Conservation (phyloP, 2,113 vertebrate species). For the Ameiurus melas region DNA sequence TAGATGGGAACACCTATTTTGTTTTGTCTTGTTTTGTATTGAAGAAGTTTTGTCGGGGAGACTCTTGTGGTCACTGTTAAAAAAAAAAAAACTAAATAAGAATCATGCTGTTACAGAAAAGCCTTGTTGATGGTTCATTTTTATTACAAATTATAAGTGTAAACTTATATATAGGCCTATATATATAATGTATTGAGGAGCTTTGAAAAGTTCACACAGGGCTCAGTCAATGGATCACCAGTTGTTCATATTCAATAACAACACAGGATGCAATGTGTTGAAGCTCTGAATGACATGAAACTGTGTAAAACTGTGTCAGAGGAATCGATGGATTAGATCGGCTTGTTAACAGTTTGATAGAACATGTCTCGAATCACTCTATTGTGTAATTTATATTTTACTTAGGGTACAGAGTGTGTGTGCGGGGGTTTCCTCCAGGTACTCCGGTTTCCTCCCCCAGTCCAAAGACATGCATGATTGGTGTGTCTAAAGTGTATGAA, state of each 20-base stretch:
- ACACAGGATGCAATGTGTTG: not conserved
- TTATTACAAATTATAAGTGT: not conserved
- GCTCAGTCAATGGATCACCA: not conserved
- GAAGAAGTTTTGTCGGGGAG: not conserved
- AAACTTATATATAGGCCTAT: no score
- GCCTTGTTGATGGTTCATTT: not conserved
- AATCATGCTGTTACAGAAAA: no score
- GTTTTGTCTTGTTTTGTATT: not conserved
- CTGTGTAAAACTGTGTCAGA: not conserved
- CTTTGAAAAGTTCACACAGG: not conserved
- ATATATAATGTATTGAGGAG: not conserved
- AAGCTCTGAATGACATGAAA: conserved; percentile 3
- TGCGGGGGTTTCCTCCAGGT: no score
- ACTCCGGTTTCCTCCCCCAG: no score
- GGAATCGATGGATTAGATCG: conserved; percentile 1
- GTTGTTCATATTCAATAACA: no score
- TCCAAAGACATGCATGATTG: no score
- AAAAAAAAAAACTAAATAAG: no score
- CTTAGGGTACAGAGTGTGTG: no score
- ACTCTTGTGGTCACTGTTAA: not conserved
- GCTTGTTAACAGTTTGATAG: not conserved
- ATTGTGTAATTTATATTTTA: not conserved
- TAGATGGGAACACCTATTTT: not conserved
- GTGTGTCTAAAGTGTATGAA: no score
- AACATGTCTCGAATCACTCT: no score